These are phyloP conservation scores for Limnephilus auricula DNA, from an alignment of 2,888 invertebrate species.

Conservation along the genomic window DNA sequence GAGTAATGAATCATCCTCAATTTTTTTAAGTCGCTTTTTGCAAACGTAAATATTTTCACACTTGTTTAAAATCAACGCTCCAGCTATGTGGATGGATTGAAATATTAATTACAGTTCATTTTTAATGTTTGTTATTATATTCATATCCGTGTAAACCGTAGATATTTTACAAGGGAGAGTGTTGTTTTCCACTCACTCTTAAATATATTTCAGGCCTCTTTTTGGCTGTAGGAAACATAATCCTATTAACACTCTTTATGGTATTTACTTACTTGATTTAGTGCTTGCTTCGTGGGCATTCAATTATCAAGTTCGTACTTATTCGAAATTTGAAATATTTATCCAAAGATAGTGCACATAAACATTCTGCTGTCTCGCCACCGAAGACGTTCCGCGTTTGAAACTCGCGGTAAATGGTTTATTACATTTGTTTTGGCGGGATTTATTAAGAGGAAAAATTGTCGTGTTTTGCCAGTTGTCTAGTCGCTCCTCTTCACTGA, in stretches of 20 bases:
- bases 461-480: background rate
- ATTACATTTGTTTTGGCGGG: slow-evolving; percentile 31
- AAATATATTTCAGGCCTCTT: background rate
- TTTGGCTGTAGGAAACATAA: slow-evolving; percentile 6
- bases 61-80: background rate
- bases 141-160: background rate
- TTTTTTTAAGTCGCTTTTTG: background rate
- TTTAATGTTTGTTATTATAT: background rate
- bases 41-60: background rate
- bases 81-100: background rate
- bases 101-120: background rate
- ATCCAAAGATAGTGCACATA: background rate
- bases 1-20: background rate
- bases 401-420: background rate
- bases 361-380: background rate
- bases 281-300: background rate
- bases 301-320: background rate
- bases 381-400: slow-evolving; percentile 28
- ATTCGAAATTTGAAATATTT: slow-evolving; percentile 14
- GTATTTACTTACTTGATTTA: slow-evolving; percentile 23
- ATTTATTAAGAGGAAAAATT: background rate
- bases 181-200: background rate
- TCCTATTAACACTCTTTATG: slow-evolving; percentile 9
- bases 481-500: background rate
- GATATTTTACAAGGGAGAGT: background rate